Evolutionary conservation across 2,797 vertebrate genomes (phyloP).

Genomic region (Danio aesculapii): DNA sequence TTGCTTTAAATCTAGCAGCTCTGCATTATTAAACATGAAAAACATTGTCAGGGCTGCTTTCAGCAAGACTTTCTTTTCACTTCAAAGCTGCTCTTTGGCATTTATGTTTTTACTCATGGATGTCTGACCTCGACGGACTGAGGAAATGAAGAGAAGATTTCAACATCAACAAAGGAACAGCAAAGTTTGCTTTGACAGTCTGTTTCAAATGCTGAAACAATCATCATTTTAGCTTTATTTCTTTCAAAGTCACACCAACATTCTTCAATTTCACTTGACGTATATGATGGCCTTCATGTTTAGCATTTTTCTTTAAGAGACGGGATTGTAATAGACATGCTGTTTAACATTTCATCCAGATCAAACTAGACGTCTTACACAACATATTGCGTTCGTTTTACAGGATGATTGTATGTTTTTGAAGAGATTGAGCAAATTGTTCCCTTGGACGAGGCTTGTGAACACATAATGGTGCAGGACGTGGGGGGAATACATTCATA

Average conservation of each 20-base stretch:
- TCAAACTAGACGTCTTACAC: neutral
- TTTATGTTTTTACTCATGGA: too few relatives aligned
- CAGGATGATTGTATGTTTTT: constrained; percentile 17
- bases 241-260: too few relatives aligned
- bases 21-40: too few relatives aligned
- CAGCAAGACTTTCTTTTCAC: too few relatives aligned
- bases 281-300: neutral
- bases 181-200: too few relatives aligned
- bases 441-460: constrained; percentile 2
- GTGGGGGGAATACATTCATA: constrained; percentile 6
- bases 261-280: neutral
- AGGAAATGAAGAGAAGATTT: too few relatives aligned
- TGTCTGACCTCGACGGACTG: too few relatives aligned
- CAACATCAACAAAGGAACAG: too few relatives aligned
- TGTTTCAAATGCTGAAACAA: too few relatives aligned
- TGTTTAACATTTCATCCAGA: constrained; percentile 6
- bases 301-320: neutral
- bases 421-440: constrained; percentile 6
- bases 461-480: constrained; percentile 14
- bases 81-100: too few relatives aligned
- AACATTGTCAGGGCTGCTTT: too few relatives aligned
- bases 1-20: too few relatives aligned
- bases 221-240: neutral
- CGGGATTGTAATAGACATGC: neutral
- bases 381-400: neutral